phyloP scores from a whole-genome alignment of 1,140 invertebrate genomes.

The Linepithema humile region DNA sequence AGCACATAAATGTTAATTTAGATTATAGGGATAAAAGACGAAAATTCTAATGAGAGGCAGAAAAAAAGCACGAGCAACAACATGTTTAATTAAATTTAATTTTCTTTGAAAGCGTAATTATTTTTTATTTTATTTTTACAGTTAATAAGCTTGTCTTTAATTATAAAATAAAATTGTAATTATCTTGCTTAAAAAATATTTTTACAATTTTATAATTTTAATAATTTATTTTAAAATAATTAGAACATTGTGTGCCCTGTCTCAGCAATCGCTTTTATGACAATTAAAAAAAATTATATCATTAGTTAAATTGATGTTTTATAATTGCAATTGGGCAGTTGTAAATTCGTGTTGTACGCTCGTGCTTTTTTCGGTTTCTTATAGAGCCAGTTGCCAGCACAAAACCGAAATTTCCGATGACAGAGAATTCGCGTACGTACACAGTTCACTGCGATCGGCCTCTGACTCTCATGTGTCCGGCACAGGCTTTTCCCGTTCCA shows the following conservation, averaged over 20 bases:
- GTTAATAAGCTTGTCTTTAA: neutral
- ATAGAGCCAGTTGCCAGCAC: slow-evolving; percentile 91
- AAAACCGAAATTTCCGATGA: slow-evolving; percentile 90
- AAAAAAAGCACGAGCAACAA: neutral
- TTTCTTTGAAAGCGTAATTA: neutral
- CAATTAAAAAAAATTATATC: neutral
- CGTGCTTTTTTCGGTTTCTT: slow-evolving; percentile 59
- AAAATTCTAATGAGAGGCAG: neutral
- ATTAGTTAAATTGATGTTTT: neutral
- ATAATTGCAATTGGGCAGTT: neutral
- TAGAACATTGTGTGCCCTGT: slow-evolving; percentile 45
- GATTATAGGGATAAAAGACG: neutral
- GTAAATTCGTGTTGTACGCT: slow-evolving; percentile 19
- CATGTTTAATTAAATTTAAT: neutral
- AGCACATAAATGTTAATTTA: too few relatives aligned
- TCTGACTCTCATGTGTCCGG: slow-evolving; percentile 87
- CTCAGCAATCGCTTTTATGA: slow-evolving; percentile 35
- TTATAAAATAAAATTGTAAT: too few relatives aligned
- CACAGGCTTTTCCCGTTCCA: slow-evolving; percentile 88
- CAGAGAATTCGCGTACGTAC: slow-evolving; percentile 85
- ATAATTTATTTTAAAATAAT: neutral
- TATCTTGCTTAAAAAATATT: too few relatives aligned
- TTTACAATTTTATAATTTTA: neutral
- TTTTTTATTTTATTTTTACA: too few relatives aligned
- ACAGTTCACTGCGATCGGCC: slow-evolving; percentile 83